Evolutionary conservation across 53 echinoderm and acorn worm species (phyloP), one percentile per base, ranked within the genome.

Genomic region (Arbacia lixula): DNA sequence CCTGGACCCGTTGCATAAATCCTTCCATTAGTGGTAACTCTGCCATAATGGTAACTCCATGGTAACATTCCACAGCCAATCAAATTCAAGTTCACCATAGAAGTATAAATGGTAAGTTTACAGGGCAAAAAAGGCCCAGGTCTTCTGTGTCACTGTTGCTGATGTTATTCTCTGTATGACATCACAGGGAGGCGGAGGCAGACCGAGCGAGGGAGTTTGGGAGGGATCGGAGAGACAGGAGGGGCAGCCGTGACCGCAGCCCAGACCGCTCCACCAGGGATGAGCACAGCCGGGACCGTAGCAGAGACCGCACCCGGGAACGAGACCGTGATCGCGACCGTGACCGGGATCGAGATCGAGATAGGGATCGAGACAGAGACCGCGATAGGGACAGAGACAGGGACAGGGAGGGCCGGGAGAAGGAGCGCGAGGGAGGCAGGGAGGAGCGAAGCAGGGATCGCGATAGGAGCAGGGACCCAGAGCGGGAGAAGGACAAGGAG

Each of bases 151-250:
- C n/a, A n/a, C n/a, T n/a, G n/a, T n/a, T n/a, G n/a, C n/a, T n/a
- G n/a, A n/a, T n/a, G n/a, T n/a, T n/a, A n/a, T n/a, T n/a, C n/a
- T n/a, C n/a, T n/a, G n/a, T n/a, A n/a, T n/a, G n/a, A n/a, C n/a
- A n/a, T 78, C 25, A 27, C 49, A 81, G 82, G 21, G 58, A 68
- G 69, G 89, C 28, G 28, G 74, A 66, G 83, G 83, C 57, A 86
- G 91, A 86, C 53, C 74, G 75, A 6, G 37, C 27, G 2, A 72
- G 83, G 4, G 86, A 86, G 19, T 76, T 67, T 36, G 58, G 68
- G 54, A 50, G 72, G 20, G 83, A 82, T 0, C 36, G 83, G 67
- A 60, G 72, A 42, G 83, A 82, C 35, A 76, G 84, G 31, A 74
- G 61, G n/a, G 38, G 76, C 3, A 74, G 74, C 53, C 42, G 74